Conservation (phyloP, 2,888 invertebrate species). For the Drepana falcataria region DNA sequence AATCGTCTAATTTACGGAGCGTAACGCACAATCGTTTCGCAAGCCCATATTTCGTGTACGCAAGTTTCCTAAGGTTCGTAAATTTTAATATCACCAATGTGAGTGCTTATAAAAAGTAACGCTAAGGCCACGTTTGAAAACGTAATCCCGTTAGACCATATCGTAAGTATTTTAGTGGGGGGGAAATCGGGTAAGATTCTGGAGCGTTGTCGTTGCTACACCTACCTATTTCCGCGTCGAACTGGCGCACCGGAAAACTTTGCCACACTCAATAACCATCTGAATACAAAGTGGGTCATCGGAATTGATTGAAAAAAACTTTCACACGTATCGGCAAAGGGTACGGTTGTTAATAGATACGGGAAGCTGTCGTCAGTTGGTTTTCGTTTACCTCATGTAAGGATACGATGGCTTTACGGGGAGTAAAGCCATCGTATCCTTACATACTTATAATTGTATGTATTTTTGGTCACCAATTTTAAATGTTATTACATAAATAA, state of each 20-base stretch:
- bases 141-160: slow-evolving; percentile 8
- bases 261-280: slow-evolving; percentile 55
- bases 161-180: slow-evolving; percentile 9
- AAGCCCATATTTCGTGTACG: slow-evolving; percentile 8
- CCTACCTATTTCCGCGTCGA: slow-evolving; percentile 29
- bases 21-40: background rate
- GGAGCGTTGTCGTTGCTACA: slow-evolving; percentile 12
- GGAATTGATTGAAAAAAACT: slow-evolving; percentile 54
- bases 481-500: too few relatives aligned
- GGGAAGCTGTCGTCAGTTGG: background rate
- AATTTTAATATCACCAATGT: slow-evolving; percentile 25
- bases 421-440: too few relatives aligned
- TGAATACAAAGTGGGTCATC: slow-evolving; percentile 58
- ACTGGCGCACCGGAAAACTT: slow-evolving; percentile 32
- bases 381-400: background rate
- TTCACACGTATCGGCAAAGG: slow-evolving; percentile 19
- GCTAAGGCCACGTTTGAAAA: slow-evolving; percentile 10
- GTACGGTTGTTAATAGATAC: slow-evolving; percentile 9
- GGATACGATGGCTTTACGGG: background rate
- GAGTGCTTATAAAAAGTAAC: slow-evolving; percentile 27
- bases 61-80: slow-evolving; percentile 19
- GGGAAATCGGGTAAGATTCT: slow-evolving; percentile 17
- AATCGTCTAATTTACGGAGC: background rate
- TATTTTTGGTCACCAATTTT: too few relatives aligned
- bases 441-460: too few relatives aligned